Base-by-base conservation (phyloP, 2,113 vertebrate species). In the Hippocampus abdominalis region DNA sequence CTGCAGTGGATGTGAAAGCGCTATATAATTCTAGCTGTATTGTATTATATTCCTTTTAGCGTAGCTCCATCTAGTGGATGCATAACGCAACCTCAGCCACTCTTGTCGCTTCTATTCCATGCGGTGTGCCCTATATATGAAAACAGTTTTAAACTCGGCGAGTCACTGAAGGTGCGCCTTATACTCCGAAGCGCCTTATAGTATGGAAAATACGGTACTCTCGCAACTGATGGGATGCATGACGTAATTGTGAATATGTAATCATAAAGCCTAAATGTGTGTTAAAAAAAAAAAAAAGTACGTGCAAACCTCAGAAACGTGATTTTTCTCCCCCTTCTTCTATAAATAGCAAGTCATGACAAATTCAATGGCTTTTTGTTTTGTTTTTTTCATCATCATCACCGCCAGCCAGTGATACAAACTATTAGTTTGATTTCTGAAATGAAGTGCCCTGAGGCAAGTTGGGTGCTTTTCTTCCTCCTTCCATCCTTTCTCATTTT, bases 401-500 rank as follows among this genome's bases (percentile, higher is more conserved):
- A 32, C 0, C 32, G 5, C 5, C 32, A 36, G 81, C 67, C 1
- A 16, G 70, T 79, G 75, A 82, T 80, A 69, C 46, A 60, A 49
- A 81, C 75, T 72, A 87, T 83, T 79, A 67, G 51, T 60, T 46
- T 69, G 67, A 84, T 77, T 74, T 84, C 59, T 76, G 25, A 76
- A 81, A 87, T 81, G 44, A 71, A 82, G 73, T 56, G 64, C 69
- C 78, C 66, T 39, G 59, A 70, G 72, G 81, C 69, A 61, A 73
- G 54, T 70, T 66, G 32, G 10, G 2, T 25, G 21, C 62, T 42
- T 66, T 44, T 15, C 2, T 25, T 29, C 62, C 36, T 53, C 12
- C 27, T 4, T 4, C 7, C 2, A 9, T 69, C 60, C 53, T 54
- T 69, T 21, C 13, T 29, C 5, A 1, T 78, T 81, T 77, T 80